phyloP scores from a whole-genome alignment of 2,113 vertebrate species.

The Polypterus senegalus region DNA sequence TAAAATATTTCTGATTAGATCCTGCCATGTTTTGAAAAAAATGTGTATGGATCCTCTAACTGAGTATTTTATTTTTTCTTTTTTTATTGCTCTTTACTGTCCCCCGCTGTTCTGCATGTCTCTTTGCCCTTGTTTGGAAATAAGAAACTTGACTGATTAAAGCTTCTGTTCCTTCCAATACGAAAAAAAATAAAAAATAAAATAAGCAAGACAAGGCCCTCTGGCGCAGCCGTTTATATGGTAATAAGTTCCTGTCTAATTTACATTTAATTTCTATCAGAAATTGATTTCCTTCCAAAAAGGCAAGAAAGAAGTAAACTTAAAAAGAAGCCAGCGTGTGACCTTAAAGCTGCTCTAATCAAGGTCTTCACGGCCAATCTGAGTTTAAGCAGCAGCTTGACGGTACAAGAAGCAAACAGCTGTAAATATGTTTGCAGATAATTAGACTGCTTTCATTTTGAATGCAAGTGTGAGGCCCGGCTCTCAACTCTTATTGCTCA shows the following conservation, averaged over 20 bases:
- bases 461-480: neutral
- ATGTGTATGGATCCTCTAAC: no score
- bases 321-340: slow-evolving; percentile 8
- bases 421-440: neutral
- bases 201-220: slow-evolving; percentile 28
- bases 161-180: slow-evolving; percentile 35
- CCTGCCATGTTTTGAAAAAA: no score
- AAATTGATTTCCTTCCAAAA: slow-evolving; percentile 34
- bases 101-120: slow-evolving; percentile 18
- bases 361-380: neutral
- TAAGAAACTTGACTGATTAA: slow-evolving; percentile 42
- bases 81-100: slow-evolving; percentile 15
- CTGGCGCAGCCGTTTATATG: slow-evolving; percentile 50
- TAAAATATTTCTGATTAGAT: no score
- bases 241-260: slow-evolving; percentile 51
- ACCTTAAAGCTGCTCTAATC: neutral
- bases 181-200: slow-evolving; percentile 54
- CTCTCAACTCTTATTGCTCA: neutral
- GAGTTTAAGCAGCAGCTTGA: neutral
- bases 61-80: slow-evolving; percentile 20
- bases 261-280: slow-evolving; percentile 57
- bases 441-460: neutral
- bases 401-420: no score
- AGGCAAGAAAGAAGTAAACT: slow-evolving; percentile 19
- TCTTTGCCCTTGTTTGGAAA: slow-evolving; percentile 32